Percentiles rank a stretch among this genome's conserved stretches.
These are phyloP conservation scores for Cervus canadensis DNA, from an alignment of 2,113 vertebrate species.

Conservation along the genomic window DNA sequence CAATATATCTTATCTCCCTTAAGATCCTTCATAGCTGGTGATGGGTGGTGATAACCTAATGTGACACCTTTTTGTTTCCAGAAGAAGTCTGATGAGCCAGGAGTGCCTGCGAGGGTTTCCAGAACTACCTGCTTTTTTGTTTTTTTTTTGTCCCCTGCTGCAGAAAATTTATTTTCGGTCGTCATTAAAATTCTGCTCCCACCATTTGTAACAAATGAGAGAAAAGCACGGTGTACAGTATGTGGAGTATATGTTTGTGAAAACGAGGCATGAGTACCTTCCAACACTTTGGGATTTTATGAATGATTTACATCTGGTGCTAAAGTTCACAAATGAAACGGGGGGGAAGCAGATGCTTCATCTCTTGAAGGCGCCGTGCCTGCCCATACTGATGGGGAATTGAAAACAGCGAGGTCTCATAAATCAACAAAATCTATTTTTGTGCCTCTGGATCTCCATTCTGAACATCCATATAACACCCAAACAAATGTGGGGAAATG, in stretches of 20 bases:
- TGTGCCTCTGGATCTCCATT: constrained; percentile 81
- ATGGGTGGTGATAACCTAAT: constrained; percentile 38
- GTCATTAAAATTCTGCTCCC: constrained; percentile 77
- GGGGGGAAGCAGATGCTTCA: constrained; percentile 83
- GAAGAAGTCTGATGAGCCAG: constrained; percentile 43
- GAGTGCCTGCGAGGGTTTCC: neutral
- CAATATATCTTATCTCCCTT: constrained; percentile 46
- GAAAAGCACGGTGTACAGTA: constrained; percentile 72
- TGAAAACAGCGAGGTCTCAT: constrained; percentile 79
- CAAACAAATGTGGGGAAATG: constrained; percentile 78
- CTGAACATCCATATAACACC: constrained; percentile 76
- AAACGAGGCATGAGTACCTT: constrained; percentile 77
- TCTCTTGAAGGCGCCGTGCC: constrained; percentile 77
- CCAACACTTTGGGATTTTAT: constrained; percentile 81
- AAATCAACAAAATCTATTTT: constrained; percentile 82
- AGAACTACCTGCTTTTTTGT: neutral
- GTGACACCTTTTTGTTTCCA: constrained; percentile 62
- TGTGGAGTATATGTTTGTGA: constrained; percentile 75
- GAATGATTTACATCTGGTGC: constrained; percentile 87
- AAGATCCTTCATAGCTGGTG: constrained; percentile 31
- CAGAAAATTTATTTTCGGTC: constrained; percentile 72
- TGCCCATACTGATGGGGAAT: constrained; percentile 83
- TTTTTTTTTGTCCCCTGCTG: neutral
- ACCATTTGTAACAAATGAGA: constrained; percentile 77
- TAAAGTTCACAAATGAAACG: constrained; percentile 84